A percentile compares a stretch with the other conserved stretches of the same genome.
These are phyloP conservation scores for Eulacestoma nigropectus DNA, from an alignment of 2,113 vertebrate species.

Conservation along the genomic window DNA sequence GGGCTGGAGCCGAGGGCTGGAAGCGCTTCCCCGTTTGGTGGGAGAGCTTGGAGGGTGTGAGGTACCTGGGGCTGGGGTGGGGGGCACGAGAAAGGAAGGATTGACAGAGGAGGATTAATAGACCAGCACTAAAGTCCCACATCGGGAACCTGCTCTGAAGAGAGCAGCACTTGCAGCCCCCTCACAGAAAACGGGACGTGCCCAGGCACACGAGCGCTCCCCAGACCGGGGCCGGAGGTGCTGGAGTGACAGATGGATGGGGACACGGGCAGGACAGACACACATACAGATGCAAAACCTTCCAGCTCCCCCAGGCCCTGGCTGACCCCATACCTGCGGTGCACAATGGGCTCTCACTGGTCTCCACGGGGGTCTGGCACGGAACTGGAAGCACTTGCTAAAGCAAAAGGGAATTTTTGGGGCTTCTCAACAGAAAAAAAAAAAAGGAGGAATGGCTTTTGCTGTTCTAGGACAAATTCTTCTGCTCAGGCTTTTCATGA, in stretches of 20 bases:
- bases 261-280: not conserved
- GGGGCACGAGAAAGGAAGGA: not conserved
- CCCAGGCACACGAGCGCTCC: not conserved
- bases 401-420: not conserved
- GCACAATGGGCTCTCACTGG: not conserved
- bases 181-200: fast-evolving
- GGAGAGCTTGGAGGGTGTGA: not conserved
- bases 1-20: not conserved
- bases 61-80: not conserved
- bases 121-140: not conserved
- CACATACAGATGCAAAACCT: conserved; percentile 28
- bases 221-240: not conserved
- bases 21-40: fast-evolving
- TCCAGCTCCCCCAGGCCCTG: not conserved
- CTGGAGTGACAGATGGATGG: not conserved
- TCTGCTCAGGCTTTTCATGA: not conserved
- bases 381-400: not conserved
- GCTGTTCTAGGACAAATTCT: not conserved
- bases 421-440: not conserved
- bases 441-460: not conserved
- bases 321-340: not conserved
- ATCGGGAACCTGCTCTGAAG: not conserved
- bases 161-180: not conserved
- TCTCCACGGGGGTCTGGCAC: not conserved
- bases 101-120: not conserved